phyloP scores from a whole-genome alignment of 2,113 vertebrate genomes.

The Turnix velox region DNA sequence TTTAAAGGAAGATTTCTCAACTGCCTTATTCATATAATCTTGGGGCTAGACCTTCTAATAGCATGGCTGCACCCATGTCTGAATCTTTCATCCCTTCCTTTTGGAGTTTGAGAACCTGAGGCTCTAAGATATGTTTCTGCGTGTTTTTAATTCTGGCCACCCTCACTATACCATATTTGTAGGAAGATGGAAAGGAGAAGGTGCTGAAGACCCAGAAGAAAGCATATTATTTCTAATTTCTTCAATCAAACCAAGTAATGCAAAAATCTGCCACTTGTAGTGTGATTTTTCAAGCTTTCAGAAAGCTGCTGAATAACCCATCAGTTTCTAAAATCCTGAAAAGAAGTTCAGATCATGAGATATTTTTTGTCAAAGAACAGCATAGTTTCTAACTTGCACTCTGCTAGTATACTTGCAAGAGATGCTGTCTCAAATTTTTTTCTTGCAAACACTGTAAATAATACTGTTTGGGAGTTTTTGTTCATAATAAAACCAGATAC shows the following conservation, averaged over 20 bases:
- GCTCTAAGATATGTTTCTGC: not conserved
- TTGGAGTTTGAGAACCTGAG: not conserved
- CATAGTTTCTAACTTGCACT: not conserved
- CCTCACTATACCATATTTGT: not conserved
- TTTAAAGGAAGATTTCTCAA: not conserved
- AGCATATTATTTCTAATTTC: not conserved
- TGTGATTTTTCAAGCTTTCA: not conserved
- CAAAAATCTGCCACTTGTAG: not conserved
- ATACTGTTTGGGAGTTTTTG: not conserved
- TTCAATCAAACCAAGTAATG: not conserved
- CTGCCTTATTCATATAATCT: accelerated
- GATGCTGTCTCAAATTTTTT: not conserved
- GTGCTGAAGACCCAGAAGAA: not conserved
- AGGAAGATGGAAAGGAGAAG: not conserved
- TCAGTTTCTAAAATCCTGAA: not conserved
- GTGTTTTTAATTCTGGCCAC: not conserved
- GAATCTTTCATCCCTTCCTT: not conserved
- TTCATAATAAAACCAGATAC: not conserved
- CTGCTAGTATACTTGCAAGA: not conserved
- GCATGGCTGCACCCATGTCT: accelerated
- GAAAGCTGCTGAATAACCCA: not conserved
- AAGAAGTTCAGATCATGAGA: not conserved
- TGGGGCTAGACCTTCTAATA: not conserved
- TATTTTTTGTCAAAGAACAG: not conserved
- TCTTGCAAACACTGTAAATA: not conserved